phyloP scores from a whole-genome alignment of 1,140 invertebrate genomes.

The Caenorhabditis remanei region DNA sequence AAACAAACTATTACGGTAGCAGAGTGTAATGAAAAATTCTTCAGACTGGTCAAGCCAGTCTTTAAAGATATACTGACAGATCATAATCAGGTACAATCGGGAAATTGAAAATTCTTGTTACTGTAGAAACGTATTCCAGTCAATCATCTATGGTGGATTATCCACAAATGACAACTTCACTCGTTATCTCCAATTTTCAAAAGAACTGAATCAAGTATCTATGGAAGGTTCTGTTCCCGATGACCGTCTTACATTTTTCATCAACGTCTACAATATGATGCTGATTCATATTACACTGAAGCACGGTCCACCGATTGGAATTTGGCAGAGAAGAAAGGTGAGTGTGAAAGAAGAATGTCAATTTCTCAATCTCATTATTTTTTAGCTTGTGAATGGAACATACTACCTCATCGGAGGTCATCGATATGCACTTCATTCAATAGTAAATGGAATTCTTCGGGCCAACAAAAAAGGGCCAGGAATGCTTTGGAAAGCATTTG shows the following conservation, averaged over 20 bases:
- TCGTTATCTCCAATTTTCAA: slow-evolving; percentile 35
- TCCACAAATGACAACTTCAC: slow-evolving; percentile 52
- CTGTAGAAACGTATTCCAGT: background rate
- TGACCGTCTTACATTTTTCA: slow-evolving; percentile 79
- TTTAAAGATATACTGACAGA: slow-evolving; percentile 77
- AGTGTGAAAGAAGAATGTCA: background rate
- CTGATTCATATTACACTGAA: slow-evolving; percentile 79
- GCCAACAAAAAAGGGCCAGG: slow-evolving; percentile 79
- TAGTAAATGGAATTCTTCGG: slow-evolving; percentile 80
- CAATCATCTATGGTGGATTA: slow-evolving; percentile 23
- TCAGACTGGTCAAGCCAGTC: slow-evolving; percentile 78
- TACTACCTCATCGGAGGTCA: slow-evolving; percentile 79
- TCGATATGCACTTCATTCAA: slow-evolving; percentile 79
- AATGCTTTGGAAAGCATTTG: slow-evolving; percentile 79
- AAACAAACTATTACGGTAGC: slow-evolving; percentile 70
- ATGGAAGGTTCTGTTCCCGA: slow-evolving; percentile 63
- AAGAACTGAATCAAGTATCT: slow-evolving; percentile 19
- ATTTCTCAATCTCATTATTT: background rate
- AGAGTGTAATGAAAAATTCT: slow-evolving; percentile 78
- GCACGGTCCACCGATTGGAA: slow-evolving; percentile 77
- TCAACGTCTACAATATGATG: slow-evolving; percentile 80
- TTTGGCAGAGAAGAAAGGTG: slow-evolving; percentile 80
- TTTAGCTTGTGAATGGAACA: slow-evolving; percentile 79
- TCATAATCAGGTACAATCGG: slow-evolving; percentile 77
- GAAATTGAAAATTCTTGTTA: background rate